Base-by-base conservation (phyloP, 2,797 vertebrate species). In the Lepilemur ruficaudatus region DNA sequence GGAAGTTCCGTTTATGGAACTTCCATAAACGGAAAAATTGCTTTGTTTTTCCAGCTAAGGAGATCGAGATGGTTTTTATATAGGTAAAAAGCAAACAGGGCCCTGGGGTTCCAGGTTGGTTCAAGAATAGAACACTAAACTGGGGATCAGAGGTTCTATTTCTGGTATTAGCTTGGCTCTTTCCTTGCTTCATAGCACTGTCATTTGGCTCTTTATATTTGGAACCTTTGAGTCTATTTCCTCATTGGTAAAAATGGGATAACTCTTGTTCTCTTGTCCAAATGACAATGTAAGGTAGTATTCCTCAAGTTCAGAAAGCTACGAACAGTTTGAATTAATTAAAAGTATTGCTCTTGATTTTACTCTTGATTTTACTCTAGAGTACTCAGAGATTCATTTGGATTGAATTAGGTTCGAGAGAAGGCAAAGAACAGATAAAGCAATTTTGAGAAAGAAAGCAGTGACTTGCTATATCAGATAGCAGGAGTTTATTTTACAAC, bases 341-440 rank as follows among this genome's bases (percentile, higher is more conserved):
- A 59, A 96, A 94, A 91, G 87, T 38, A 91, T 67, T 82, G 61
- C 14, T 35, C 88, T 83, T 91, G 48, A 55, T 84, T 93, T 96
- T 79, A 57, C 14, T 35, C 88, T 83, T 91, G 48, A 55, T 84
- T 93, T 96, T 79, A 57, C 46, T 35, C 32, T 83, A 13, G 38
- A 35, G 32, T 93, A 17, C 41, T 69, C 12, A n/a, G 43, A 67
- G 57, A 79, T 87, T 72, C 15, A 28, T 72, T 78, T 87, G 55
- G 52, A 57, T 55, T 93, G 78, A 80, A 48, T 87, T 79, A 87
- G 15, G 4, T 76, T 90, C 38, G 59, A 88, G 46, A 80, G 65
- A 83, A 94, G 9, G 35, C 72, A 83, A 87, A 85, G 38, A 84
- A 75, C 76, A 73, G 32, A 8, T 63, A n/a, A 89, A n/a, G 28